Evolutionary conservation across 2,113 vertebrate genomes (phyloP).

Genomic region (Aldabrachelys gigantea): DNA sequence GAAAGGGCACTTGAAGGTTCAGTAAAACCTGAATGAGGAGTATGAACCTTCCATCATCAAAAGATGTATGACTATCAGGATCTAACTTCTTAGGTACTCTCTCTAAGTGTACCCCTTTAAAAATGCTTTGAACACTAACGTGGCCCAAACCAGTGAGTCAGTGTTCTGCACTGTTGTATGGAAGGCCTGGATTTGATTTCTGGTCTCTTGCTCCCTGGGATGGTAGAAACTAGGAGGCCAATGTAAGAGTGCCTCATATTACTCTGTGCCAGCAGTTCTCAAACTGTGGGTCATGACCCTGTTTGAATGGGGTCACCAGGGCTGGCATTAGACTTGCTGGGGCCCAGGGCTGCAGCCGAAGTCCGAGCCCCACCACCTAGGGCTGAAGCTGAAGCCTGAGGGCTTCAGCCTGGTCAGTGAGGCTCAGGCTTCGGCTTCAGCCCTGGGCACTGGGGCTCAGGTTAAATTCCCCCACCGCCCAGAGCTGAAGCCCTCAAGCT

Average conservation of each 20-base stretch:
- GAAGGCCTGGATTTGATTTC: fast-evolving
- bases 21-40: background rate
- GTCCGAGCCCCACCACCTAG: too few relatives aligned
- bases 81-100: background rate
- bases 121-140: background rate
- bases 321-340: too few relatives aligned
- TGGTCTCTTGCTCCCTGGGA: background rate
- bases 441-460: too few relatives aligned
- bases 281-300: too few relatives aligned
- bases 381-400: too few relatives aligned
- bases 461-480: too few relatives aligned
- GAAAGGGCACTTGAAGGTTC: background rate
- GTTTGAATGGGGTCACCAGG: too few relatives aligned
- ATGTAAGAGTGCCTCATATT: background rate
- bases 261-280: too few relatives aligned
- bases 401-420: too few relatives aligned
- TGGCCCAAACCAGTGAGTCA: background rate
- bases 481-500: too few relatives aligned
- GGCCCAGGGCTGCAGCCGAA: too few relatives aligned
- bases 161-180: background rate
- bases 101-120: background rate
- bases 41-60: background rate
- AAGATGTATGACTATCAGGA: background rate
- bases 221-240: background rate
- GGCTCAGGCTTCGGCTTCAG: too few relatives aligned